Conservation (phyloP, 2,113 vertebrate species). For the Mustelus asterias region DNA sequence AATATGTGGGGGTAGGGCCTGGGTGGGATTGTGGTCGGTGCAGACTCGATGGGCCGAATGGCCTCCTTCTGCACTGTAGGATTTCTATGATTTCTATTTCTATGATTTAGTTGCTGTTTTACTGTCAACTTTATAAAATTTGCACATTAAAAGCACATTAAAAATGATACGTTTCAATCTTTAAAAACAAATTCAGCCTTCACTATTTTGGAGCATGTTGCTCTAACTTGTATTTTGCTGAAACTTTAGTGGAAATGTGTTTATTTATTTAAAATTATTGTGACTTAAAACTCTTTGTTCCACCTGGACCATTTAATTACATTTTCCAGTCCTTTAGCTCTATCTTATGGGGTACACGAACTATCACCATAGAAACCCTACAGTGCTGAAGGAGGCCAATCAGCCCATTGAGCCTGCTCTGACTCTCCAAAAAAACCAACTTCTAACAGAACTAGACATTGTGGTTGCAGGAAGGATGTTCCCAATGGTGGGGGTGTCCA, state of each 20-base stretch:
- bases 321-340: neutral
- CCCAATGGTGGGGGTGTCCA: too few relatives aligned
- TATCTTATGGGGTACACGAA: neutral
- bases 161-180: neutral
- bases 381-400: neutral
- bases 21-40: too few relatives aligned
- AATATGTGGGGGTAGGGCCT: too few relatives aligned
- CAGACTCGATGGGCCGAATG: too few relatives aligned
- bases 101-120: neutral
- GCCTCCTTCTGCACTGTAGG: too few relatives aligned
- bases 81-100: too few relatives aligned
- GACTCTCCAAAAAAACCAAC: too few relatives aligned
- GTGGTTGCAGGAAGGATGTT: too few relatives aligned
- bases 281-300: neutral
- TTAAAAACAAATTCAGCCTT: neutral
- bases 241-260: neutral
- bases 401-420: too few relatives aligned
- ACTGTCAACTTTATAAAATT: neutral
- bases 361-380: too few relatives aligned
- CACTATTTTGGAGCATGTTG: neutral
- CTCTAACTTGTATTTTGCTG: neutral
- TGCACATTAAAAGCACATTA: neutral
- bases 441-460: too few relatives aligned
- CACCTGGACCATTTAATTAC: neutral
- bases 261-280: neutral